These are phyloP conservation scores for Acridotheres tristis DNA, from an alignment of 2,797 vertebrate genomes.

Conservation along the genomic window DNA sequence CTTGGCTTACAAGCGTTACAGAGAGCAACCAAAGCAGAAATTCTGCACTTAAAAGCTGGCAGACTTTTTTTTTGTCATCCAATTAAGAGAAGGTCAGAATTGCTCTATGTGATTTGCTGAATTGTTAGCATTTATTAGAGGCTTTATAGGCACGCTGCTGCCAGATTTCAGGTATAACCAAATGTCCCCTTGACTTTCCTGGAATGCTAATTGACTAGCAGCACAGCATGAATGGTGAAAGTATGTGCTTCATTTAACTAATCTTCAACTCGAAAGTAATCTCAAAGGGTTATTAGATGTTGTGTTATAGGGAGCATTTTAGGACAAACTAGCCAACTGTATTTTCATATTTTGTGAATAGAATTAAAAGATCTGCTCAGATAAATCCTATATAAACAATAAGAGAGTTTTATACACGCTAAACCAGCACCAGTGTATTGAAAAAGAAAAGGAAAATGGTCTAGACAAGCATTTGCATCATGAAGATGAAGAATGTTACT, in stretches of 20 bases:
- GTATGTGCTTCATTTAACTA: constrained; percentile 29
- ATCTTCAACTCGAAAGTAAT: constrained; percentile 22
- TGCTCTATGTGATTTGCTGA: background rate
- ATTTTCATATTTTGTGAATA: constrained; percentile 29
- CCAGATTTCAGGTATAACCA: constrained; percentile 39
- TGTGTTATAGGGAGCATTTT: constrained; percentile 47
- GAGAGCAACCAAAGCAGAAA: constrained; percentile 29
- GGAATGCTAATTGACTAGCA: constrained; percentile 31
- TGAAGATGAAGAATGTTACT: constrained; percentile 20
- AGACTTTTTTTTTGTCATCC: constrained; percentile 1
- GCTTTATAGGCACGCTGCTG: constrained; percentile 21
- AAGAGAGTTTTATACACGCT: constrained; percentile 58
- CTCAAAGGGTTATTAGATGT: constrained; percentile 17
- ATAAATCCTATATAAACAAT: constrained; percentile 46
- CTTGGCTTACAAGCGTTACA: constrained; percentile 37
- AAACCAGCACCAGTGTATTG: constrained; percentile 48
- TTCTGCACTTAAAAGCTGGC: constrained; percentile 9
- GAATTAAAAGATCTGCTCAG: constrained; percentile 30
- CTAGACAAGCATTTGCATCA: constrained; percentile 42
- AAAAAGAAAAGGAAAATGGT: constrained; percentile 23
- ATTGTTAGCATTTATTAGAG: constrained; percentile 42
- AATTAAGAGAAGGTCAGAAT: constrained; percentile 27
- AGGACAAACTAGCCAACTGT: constrained; percentile 60
- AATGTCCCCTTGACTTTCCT: constrained; percentile 18
- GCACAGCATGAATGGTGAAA: constrained; percentile 19